Evolutionary conservation across 2,797 vertebrate species (phyloP).

Genomic region (Melanotaenia maccullochi): DNA sequence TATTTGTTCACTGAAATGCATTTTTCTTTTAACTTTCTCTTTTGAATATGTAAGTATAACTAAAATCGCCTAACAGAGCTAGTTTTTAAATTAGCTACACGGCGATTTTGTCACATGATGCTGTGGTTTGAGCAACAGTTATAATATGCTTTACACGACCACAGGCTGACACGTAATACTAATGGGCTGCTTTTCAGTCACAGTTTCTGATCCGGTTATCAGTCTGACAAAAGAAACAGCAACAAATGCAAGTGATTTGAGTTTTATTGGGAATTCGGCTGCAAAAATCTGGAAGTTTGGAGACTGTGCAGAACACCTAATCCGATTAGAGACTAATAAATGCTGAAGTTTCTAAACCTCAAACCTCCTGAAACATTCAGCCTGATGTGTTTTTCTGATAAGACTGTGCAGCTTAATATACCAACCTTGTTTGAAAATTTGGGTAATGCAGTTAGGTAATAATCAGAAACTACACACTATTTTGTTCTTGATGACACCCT

Average conservation of each 20-base stretch:
- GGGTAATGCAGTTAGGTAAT: background rate
- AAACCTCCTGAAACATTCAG: background rate
- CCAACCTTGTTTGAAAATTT: background rate
- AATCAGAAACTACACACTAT: background rate
- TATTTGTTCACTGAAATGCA: no score
- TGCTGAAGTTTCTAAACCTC: background rate
- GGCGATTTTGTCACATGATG: background rate
- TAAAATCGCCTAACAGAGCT: background rate
- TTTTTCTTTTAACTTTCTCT: no score
- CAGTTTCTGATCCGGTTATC: background rate
- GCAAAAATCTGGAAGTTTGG: background rate
- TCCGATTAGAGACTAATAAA: background rate
- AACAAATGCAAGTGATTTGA: background rate
- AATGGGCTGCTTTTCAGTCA: background rate
- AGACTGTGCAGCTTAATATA: background rate
- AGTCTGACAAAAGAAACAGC: no score
- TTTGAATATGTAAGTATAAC: no score
- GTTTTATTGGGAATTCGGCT: background rate
- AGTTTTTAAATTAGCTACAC: background rate
- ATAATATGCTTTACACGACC: no score
- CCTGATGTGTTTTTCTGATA: background rate
- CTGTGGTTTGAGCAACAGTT: background rate
- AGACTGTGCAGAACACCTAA: background rate
- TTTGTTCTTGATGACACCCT: background rate
- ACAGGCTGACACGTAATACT: background rate